Conservation (phyloP, 2,888 invertebrate species). For the Caenorhabditis sp. region DNA sequence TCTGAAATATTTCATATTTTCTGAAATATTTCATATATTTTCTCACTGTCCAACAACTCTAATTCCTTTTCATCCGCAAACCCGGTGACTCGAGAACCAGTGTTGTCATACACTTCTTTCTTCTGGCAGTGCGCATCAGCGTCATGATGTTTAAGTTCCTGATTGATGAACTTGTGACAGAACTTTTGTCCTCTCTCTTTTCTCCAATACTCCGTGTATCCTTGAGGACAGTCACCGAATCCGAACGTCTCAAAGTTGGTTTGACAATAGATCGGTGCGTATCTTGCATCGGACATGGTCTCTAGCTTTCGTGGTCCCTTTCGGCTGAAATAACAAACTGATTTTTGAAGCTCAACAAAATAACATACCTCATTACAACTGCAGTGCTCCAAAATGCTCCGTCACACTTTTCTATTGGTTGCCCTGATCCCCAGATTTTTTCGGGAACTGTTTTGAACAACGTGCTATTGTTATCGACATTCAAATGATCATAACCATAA, state of each 20-base stretch:
- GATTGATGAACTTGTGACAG: slow-evolving; percentile 14
- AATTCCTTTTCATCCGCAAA: neutral
- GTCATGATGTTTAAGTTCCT: neutral
- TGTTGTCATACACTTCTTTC: neutral
- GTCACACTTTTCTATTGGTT: slow-evolving; percentile 13
- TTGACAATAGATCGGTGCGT: slow-evolving; percentile 39
- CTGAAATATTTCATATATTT: neutral
- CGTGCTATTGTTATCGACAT: no score
- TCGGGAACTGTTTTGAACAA: no score
- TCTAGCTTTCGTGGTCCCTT: neutral
- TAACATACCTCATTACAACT: neutral
- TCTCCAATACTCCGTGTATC: neutral
- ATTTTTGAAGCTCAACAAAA: neutral
- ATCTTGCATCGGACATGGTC: slow-evolving; percentile 26
- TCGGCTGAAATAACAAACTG: slow-evolving; percentile 8
- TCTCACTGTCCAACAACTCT: neutral
- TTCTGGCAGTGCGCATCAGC: neutral
- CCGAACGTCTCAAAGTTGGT: neutral
- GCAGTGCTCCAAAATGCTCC: slow-evolving; percentile 22
- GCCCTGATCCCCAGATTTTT: no score
- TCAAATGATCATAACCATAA: neutral
- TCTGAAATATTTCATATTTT: neutral
- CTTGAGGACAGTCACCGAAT: neutral
- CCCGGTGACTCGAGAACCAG: neutral
- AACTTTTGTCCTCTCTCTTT: slow-evolving; percentile 4